These are phyloP conservation scores for Agrochola lota DNA, from an alignment of 2,888 invertebrate species.

Conservation along the genomic window DNA sequence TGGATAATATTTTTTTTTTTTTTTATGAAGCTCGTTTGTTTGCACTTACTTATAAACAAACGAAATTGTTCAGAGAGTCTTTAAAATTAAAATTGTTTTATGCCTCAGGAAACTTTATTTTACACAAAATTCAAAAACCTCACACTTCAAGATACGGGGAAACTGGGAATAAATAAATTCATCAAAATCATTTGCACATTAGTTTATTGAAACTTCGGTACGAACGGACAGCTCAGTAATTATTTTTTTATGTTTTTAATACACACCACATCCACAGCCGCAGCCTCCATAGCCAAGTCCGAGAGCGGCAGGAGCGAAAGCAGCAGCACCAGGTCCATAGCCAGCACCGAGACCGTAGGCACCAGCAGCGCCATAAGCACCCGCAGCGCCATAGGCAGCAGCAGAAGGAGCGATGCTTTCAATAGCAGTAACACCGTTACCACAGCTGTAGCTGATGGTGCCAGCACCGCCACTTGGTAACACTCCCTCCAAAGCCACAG, in stretches of 20 bases:
- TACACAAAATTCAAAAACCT: too few relatives aligned
- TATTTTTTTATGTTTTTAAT: neutral
- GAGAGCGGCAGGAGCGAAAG: neutral
- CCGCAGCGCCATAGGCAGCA: slow-evolving; percentile 1
- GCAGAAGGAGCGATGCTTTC: slow-evolving; percentile 3
- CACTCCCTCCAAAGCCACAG: slow-evolving; percentile 74
- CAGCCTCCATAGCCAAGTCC: neutral
- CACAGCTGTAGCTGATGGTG: slow-evolving; percentile 74
- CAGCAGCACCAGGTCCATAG: neutral
- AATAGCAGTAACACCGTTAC: slow-evolving; percentile 37
- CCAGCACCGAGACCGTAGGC: slow-evolving; percentile 5
- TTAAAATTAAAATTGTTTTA: too few relatives aligned
- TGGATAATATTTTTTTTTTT: too few relatives aligned
- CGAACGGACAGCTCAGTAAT: fast-evolving
- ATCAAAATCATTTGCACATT: too few relatives aligned
- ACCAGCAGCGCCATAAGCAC: neutral
- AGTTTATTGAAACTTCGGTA: neutral
- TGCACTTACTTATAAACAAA: too few relatives aligned
- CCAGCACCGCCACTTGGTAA: slow-evolving; percentile 75
- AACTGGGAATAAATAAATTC: too few relatives aligned
- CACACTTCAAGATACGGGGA: too few relatives aligned
- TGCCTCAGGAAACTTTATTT: too few relatives aligned
- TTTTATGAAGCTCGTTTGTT: too few relatives aligned
- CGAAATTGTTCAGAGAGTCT: too few relatives aligned
- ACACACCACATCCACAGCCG: neutral